phyloP scores from a whole-genome alignment of 2,113 vertebrate species.

The Myotis davidii region DNA sequence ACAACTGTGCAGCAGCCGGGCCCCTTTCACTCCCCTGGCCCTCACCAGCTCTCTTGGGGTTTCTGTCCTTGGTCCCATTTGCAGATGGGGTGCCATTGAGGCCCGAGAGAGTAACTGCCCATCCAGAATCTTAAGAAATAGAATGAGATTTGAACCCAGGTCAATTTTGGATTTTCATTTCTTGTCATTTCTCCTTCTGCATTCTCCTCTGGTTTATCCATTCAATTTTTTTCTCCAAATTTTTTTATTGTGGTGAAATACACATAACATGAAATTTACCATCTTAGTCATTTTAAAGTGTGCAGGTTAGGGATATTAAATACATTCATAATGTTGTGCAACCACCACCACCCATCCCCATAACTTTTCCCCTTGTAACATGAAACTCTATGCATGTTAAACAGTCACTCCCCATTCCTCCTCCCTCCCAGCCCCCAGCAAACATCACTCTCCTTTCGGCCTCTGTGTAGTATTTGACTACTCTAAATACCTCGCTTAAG shows the following conservation, averaged over 20 bases:
- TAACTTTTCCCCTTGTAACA: not conserved
- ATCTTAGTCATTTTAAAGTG: not conserved
- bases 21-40: not conserved
- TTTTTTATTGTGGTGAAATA: not conserved
- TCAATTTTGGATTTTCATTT: not conserved
- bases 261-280: not conserved
- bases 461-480: not conserved
- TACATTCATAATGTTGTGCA: not conserved
- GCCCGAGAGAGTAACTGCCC: not conserved
- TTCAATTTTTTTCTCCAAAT: not conserved
- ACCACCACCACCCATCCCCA: not conserved
- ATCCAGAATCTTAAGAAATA: not conserved
- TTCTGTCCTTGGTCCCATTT: not conserved
- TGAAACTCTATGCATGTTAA: not conserved
- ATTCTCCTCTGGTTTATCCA: not conserved
- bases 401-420: not conserved
- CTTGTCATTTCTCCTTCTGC: not conserved
- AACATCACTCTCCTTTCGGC: not conserved
- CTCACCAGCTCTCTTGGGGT: too few species aligned
- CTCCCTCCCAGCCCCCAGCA: not conserved
- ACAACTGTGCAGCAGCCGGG: too few species aligned
- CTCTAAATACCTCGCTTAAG: not conserved
- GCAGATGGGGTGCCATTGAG: not conserved
- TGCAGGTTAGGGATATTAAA: not conserved
- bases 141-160: not conserved